phyloP scores from a whole-genome alignment of 2,797 vertebrate genomes.

The Sylvilagus floridanus region DNA sequence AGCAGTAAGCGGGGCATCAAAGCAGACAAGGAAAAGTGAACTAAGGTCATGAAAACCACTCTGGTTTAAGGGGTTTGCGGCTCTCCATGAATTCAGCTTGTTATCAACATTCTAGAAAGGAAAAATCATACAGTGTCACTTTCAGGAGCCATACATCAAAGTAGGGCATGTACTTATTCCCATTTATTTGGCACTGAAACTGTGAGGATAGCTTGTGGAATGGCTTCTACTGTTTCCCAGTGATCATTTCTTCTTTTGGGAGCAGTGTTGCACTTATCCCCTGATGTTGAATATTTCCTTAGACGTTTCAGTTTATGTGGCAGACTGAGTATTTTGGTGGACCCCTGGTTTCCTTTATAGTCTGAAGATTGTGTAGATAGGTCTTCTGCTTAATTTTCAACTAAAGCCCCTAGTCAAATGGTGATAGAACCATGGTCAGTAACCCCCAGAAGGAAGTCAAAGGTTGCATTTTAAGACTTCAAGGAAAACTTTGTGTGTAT shows the following conservation, averaged over 20 bases:
- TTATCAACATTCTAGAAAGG: slow-evolving; percentile 65
- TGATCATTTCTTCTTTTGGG: slow-evolving; percentile 72
- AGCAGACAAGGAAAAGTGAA: slow-evolving; percentile 42
- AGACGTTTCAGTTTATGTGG: slow-evolving; percentile 45
- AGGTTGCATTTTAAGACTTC: slow-evolving; percentile 37
- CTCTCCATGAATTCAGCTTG: slow-evolving; percentile 1
- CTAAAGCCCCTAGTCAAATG: background rate
- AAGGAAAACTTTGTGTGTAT: background rate
- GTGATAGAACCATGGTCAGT: slow-evolving; percentile 23
- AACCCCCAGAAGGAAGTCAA: slow-evolving; percentile 19
- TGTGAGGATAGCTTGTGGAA: slow-evolving; percentile 56
- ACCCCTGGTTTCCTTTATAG: slow-evolving; percentile 47
- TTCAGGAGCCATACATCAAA: slow-evolving; percentile 79
- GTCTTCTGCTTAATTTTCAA: background rate
- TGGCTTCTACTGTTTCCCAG: slow-evolving; percentile 50
- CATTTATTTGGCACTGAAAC: slow-evolving; percentile 56
- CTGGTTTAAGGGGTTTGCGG: slow-evolving; percentile 1
- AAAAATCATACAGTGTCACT: slow-evolving; percentile 70
- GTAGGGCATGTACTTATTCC: slow-evolving; percentile 41
- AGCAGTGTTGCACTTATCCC: slow-evolving; percentile 66
- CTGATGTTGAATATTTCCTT: slow-evolving; percentile 66
- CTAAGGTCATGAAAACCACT: slow-evolving; percentile 7
- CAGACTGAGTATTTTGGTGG: slow-evolving; percentile 9
- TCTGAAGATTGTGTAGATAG: slow-evolving; percentile 18
- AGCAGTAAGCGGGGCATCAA: background rate